Evolutionary conservation across 1,140 invertebrate species (phyloP).

Genomic region (Drosophila aff.): DNA sequence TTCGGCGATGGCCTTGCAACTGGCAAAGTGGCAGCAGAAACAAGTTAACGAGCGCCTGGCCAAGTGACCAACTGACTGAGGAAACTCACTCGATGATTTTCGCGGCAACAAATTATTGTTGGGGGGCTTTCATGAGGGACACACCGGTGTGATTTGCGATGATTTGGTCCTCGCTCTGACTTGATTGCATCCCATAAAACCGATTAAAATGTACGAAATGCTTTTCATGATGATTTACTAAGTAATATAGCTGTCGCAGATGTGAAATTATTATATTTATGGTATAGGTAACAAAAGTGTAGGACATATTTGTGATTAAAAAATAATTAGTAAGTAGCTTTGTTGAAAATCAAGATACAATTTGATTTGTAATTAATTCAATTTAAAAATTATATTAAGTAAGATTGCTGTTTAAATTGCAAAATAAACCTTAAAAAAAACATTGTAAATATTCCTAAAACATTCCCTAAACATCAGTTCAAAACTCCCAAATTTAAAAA

Average conservation of each 20-base stretch:
- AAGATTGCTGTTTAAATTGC: too few relatives aligned
- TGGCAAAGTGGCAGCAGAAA: constrained; percentile 34
- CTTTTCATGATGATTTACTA: not conserved
- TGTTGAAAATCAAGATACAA: not conserved
- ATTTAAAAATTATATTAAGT: not conserved
- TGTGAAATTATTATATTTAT: not conserved
- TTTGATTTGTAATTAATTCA: not conserved
- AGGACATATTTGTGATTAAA: too few relatives aligned
- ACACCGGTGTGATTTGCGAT: constrained; percentile 39
- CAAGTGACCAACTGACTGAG: constrained; percentile 52
- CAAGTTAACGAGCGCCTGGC: constrained; percentile 55
- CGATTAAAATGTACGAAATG: constrained; percentile 12
- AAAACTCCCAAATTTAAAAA: too few relatives aligned
- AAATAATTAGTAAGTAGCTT: not conserved
- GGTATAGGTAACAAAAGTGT: not conserved
- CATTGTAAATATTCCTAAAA: too few relatives aligned
- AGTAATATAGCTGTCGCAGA: not conserved
- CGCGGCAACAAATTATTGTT: constrained; percentile 23
- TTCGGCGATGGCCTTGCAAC: constrained; percentile 47
- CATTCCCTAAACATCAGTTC: too few relatives aligned
- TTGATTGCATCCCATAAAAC: constrained; percentile 21
- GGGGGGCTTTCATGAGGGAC: constrained; percentile 5
- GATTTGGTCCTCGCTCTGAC: constrained; percentile 27
- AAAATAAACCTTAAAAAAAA: too few relatives aligned
- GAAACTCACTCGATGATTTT: constrained; percentile 27